phyloP scores from a whole-genome alignment of 2,888 invertebrate genomes.

The Hecatera dysodea region DNA sequence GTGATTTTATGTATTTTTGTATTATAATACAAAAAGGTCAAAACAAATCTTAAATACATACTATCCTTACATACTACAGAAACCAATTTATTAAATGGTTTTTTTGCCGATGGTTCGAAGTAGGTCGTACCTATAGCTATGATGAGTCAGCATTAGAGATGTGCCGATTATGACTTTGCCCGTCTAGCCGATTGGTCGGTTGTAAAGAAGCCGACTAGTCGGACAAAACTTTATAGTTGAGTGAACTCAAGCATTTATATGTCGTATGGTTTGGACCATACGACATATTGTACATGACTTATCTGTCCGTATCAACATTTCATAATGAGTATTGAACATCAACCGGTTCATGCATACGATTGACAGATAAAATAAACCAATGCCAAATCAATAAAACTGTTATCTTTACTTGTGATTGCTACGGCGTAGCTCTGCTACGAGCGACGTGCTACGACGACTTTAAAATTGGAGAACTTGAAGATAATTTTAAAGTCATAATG shows the following conservation, averaged over 20 bases:
- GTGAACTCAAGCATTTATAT: background rate
- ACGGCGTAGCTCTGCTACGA: conserved; percentile 73
- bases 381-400: conserved; percentile 56
- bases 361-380: conserved; percentile 53
- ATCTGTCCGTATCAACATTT: conserved; percentile 58
- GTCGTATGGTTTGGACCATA: conserved; percentile 63
- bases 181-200: too few relatives aligned
- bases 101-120: too few relatives aligned
- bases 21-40: too few relatives aligned
- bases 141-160: too few relatives aligned
- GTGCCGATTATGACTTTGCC: too few relatives aligned
- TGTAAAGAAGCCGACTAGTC: too few relatives aligned
- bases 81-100: too few relatives aligned
- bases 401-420: conserved; percentile 38
- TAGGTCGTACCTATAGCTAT: too few relatives aligned
- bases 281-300: conserved; percentile 58
- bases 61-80: too few relatives aligned
- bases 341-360: conserved; percentile 49
- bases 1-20: too few relatives aligned
- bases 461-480: conserved; percentile 67
- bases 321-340: conserved; percentile 63
- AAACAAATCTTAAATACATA: too few relatives aligned
- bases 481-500: conserved; percentile 80
- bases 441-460: conserved; percentile 74
- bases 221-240: background rate